These are phyloP conservation scores for Hylia prasina DNA, from an alignment of 2,113 vertebrate genomes.

Conservation along the genomic window DNA sequence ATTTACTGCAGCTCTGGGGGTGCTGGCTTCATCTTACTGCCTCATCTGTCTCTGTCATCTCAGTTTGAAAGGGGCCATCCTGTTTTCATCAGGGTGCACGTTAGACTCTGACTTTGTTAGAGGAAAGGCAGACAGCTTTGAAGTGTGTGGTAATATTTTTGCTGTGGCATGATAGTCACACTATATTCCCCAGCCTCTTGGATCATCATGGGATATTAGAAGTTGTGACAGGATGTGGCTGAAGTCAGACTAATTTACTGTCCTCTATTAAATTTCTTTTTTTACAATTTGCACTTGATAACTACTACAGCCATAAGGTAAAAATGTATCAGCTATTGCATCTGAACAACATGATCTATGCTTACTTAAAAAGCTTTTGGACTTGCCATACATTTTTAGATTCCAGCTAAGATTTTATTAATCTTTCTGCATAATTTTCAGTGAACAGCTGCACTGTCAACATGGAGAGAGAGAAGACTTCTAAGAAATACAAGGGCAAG, in stretches of 20 bases:
- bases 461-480: conserved; percentile 68
- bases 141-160: conserved; percentile 39
- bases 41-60: neutral
- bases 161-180: neutral
- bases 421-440: conserved; percentile 56
- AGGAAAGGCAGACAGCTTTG: conserved; percentile 27
- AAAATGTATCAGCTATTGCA: neutral
- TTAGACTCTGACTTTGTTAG: conserved; percentile 19
- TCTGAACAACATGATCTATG: neutral
- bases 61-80: neutral
- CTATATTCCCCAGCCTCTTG: neutral
- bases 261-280: neutral
- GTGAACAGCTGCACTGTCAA: conserved; percentile 69
- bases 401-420: conserved; percentile 17
- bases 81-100: neutral
- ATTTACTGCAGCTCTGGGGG: neutral
- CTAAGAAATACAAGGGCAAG: conserved; percentile 68
- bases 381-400: neutral
- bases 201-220: neutral
- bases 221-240: neutral
- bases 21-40: neutral
- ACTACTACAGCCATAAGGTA: neutral
- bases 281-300: neutral
- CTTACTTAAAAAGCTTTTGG: neutral
- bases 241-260: conserved; percentile 14